A percentile compares a stretch with the other conserved stretches of the same genome.
Evolutionary conservation across 2,797 vertebrate species (phyloP).

Genomic region (Bufotes viridis): DNA sequence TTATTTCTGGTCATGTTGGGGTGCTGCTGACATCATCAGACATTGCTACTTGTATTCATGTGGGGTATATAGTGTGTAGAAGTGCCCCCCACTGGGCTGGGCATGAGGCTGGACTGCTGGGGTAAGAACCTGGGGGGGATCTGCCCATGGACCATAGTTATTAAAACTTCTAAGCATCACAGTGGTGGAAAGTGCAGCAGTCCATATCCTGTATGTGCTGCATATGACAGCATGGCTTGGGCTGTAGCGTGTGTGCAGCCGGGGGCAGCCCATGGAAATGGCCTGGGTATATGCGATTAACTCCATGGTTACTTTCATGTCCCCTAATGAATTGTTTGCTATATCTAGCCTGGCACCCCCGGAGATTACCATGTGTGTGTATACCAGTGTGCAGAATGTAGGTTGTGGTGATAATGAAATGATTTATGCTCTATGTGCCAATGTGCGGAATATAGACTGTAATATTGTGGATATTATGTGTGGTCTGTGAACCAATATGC

Average conservation of each 20-base stretch:
- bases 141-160: not conserved
- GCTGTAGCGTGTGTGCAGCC: not conserved
- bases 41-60: not conserved
- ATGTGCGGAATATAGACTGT: too few species aligned
- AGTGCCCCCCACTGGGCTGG: not conserved
- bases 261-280: not conserved
- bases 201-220: not conserved
- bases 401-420: too few species aligned
- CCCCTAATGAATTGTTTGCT: not conserved
- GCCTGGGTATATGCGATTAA: too few species aligned
- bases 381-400: too few species aligned
- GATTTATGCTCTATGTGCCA: too few species aligned
- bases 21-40: not conserved
- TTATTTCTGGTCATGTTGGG: not conserved
- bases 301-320: conserved; percentile 22
- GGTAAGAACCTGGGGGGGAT: not conserved
- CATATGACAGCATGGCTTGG: conserved; percentile 26
- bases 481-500: too few species aligned
- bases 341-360: not conserved
- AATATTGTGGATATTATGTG: too few species aligned
- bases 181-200: not conserved
- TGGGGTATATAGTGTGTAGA: not conserved
- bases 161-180: conserved; percentile 6
- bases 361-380: not conserved
- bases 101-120: not conserved